These are phyloP conservation scores for Steinernema khuongi DNA, from an alignment of 1,140 invertebrate genomes.

Conservation along the genomic window DNA sequence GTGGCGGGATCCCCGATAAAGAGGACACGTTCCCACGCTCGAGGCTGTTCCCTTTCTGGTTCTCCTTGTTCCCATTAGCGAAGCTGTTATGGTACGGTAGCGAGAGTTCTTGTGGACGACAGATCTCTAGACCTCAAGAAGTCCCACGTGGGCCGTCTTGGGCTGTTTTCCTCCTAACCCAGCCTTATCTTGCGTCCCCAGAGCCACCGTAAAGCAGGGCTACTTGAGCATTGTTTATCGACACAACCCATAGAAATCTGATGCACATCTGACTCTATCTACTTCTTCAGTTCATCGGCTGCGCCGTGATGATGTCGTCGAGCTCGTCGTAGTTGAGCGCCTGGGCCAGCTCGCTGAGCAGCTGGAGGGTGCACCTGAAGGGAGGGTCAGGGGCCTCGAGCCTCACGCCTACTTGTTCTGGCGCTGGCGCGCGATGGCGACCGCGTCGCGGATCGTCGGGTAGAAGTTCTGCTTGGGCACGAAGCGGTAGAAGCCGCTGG, in stretches of 20 bases:
- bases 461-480: slow-evolving; percentile 56
- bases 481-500: slow-evolving; percentile 44
- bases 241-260: neutral
- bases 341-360: neutral
- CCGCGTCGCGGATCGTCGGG: slow-evolving; percentile 56
- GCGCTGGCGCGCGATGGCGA: slow-evolving; percentile 37
- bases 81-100: no score
- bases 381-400: neutral
- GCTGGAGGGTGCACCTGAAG: neutral
- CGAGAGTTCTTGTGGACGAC: no score
- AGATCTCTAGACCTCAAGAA: no score
- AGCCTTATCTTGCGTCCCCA: no score
- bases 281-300: slow-evolving; percentile 24
- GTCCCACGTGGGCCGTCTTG: no score
- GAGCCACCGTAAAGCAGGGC: no score
- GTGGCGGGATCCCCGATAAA: no score
- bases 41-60: no score
- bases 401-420: slow-evolving; percentile 26
- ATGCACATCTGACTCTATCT: neutral
- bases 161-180: no score
- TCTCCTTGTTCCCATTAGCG: no score
- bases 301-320: slow-evolving; percentile 27
- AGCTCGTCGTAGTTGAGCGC: slow-evolving; percentile 28
- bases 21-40: no score
- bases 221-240: no score